A percentile compares a stretch with the other conserved stretches of the same genome.
Conservation (phyloP, 37 sponge, comb jelly and placozoan genomes). For the Halisarca cf. caerulea region DNA sequence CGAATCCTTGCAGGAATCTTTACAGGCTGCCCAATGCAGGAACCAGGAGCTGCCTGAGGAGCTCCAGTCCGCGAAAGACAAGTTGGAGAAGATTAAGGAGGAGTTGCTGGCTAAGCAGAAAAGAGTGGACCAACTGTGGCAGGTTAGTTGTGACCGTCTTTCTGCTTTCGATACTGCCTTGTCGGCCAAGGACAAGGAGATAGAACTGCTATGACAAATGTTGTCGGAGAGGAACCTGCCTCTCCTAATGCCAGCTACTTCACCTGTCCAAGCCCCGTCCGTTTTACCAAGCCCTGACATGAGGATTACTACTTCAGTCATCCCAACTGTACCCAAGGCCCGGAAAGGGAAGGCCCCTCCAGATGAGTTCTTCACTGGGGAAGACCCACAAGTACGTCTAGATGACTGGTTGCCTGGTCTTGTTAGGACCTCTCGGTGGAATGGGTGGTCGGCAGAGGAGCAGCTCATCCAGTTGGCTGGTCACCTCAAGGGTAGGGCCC, state of each 20-base stretch:
- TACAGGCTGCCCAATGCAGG: background rate
- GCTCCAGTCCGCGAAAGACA: background rate
- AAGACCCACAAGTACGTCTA: conserved; percentile 8
- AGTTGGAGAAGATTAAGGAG: background rate
- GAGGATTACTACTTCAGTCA: background rate
- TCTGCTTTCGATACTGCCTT: background rate
- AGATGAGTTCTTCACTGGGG: conserved; percentile 19
- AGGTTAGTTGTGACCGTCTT: conserved; percentile 13
- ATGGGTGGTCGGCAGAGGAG: conserved; percentile 35
- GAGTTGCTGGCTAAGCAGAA: background rate
- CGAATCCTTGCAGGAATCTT: background rate
- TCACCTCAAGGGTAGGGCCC: background rate
- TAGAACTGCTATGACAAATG: background rate
- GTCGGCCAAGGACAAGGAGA: background rate
- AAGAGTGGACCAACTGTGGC: background rate
- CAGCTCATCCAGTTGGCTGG: conserved; percentile 24
- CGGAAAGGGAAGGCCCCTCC: conserved; percentile 30
- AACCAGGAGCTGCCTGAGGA: background rate
- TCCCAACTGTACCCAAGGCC: background rate
- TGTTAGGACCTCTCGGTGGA: background rate
- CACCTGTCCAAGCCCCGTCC: background rate
- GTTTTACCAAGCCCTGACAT: background rate
- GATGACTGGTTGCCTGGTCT: conserved; percentile 39
- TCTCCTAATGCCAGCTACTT: no score
- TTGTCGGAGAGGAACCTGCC: background rate